phyloP scores from a whole-genome alignment of 1,140 invertebrate species.

The Schlechtendalia chinensis region DNA sequence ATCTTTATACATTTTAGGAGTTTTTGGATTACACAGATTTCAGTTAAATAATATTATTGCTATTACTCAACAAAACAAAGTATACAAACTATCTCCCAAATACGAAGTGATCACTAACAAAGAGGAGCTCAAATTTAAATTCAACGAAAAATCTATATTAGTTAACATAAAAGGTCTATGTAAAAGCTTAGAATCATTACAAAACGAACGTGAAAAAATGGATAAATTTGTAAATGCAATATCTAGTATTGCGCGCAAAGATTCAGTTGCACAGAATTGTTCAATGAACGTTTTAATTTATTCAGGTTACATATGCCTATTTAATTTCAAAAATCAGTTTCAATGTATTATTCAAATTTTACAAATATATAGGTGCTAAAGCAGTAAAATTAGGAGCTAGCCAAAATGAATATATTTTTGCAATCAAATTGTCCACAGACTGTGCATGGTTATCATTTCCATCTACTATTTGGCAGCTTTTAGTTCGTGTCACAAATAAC shows the following conservation, averaged over 20 bases:
- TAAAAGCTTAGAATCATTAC: not conserved
- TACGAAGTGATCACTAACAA: not conserved
- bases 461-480: conserved; percentile 22
- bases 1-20: conserved; percentile 25
- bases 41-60: conserved; percentile 15
- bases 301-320: conserved; percentile 20
- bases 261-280: conserved; percentile 1
- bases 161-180: conserved; percentile 5
- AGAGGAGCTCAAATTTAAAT: conserved; percentile 8
- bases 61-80: conserved; percentile 20
- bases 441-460: conserved; percentile 36
- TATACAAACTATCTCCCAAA: conserved; percentile 6
- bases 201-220: conserved; percentile 1
- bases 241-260: conserved; percentile 22
- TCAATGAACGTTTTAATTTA: conserved; percentile 37
- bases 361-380: conserved; percentile 20
- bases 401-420: conserved; percentile 35
- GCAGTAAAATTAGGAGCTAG: conserved; percentile 33
- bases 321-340: not conserved
- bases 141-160: conserved; percentile 20
- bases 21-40: not conserved
- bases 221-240: conserved; percentile 18
- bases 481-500: conserved; percentile 12
- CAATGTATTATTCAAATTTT: not conserved
- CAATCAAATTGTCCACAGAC: conserved; percentile 12